Conservation (phyloP, 2,797 vertebrate genomes). For the Erethizon dorsatum region DNA sequence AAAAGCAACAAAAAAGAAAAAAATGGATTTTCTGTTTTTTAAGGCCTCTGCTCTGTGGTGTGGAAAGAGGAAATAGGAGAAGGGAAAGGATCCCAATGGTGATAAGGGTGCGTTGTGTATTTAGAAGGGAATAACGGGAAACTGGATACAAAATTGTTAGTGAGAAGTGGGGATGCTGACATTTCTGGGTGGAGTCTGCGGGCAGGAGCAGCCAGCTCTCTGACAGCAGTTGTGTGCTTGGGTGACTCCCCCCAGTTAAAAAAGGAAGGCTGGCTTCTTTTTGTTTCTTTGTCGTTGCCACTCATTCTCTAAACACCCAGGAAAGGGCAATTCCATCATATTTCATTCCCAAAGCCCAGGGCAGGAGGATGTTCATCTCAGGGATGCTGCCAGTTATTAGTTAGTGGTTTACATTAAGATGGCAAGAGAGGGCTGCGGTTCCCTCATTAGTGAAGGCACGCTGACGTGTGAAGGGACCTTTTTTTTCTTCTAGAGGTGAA, state of each 20-base stretch:
- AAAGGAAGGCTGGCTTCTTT: constrained; percentile 47
- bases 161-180: background rate
- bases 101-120: background rate
- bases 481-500: constrained; percentile 64
- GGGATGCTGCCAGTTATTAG: background rate
- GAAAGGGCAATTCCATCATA: constrained; percentile 48
- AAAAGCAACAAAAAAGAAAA: background rate
- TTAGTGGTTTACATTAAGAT: constrained; percentile 66
- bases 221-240: constrained; percentile 41
- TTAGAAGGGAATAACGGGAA: background rate
- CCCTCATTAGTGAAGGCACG: constrained; percentile 68
- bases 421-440: constrained; percentile 68
- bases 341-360: background rate
- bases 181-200: constrained; percentile 46
- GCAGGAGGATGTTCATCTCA: background rate
- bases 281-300: constrained; percentile 62
- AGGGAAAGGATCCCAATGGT: background rate
- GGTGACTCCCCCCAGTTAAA: background rate
- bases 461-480: constrained; percentile 64
- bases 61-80: background rate
- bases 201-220: constrained; percentile 41
- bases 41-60: background rate
- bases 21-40: background rate
- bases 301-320: constrained; percentile 4
- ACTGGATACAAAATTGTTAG: background rate